Conservation (phyloP, 2,888 invertebrate species). For the Byasa hedistus region DNA sequence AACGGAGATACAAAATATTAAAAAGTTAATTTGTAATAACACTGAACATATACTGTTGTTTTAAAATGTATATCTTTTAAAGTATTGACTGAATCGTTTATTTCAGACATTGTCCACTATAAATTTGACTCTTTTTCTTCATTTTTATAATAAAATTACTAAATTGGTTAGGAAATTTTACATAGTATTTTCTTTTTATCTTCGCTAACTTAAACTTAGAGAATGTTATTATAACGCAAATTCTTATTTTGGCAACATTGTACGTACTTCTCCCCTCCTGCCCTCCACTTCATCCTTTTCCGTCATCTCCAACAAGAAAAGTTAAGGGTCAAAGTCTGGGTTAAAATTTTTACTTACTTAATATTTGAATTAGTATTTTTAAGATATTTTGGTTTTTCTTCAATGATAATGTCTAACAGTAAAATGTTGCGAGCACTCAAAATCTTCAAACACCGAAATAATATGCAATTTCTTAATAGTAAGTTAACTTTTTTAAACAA, state of each 20-base stretch:
- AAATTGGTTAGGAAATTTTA: not conserved
- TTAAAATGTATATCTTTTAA: too few species aligned
- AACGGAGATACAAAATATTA: too few species aligned
- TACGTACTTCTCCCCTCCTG: not conserved
- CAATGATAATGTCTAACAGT: constrained; percentile 64
- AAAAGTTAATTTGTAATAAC: too few species aligned
- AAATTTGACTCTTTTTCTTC: too few species aligned
- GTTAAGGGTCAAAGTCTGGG: constrained; percentile 79
- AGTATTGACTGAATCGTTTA: too few species aligned
- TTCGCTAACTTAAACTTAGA: not conserved
- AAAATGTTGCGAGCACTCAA: constrained; percentile 71
- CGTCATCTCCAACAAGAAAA: constrained; percentile 45
- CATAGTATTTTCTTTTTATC: not conserved
- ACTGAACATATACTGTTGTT: too few species aligned
- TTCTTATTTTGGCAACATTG: constrained; percentile 14
- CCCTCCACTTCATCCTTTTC: constrained; percentile 22
- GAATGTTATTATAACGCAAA: not conserved
- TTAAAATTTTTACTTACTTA: constrained; percentile 56
- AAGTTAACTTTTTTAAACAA: constrained; percentile 28
- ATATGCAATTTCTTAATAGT: constrained; percentile 61
- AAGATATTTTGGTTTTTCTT: constrained; percentile 38
- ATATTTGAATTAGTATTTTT: constrained; percentile 40
- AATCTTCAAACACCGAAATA: constrained; percentile 61
- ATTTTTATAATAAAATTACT: too few species aligned
- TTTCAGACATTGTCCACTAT: too few species aligned